Evolutionary conservation across 2,888 invertebrate species (phyloP).

Genomic region (Baronia brevicornis): DNA sequence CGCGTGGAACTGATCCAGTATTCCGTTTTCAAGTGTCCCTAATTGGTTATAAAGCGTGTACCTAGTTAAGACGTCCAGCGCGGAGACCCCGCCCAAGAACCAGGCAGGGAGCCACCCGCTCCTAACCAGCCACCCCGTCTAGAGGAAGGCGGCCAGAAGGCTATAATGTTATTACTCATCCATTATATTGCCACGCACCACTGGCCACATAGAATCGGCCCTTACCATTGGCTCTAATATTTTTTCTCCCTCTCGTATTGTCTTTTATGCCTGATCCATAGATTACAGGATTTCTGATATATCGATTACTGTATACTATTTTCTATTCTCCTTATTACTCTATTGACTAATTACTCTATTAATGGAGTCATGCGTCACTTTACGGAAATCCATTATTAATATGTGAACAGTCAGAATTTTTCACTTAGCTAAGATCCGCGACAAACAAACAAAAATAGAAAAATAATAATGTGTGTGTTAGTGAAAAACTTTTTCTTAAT

Average conservation of each 20-base stretch:
- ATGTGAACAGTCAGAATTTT: too few relatives aligned
- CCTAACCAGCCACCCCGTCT: constrained; percentile 4
- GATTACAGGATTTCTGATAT: not conserved
- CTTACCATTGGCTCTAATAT: not conserved
- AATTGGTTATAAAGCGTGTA: constrained; percentile 14
- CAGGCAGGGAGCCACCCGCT: constrained; percentile 2
- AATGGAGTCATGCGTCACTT: too few relatives aligned
- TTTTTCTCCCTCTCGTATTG: not conserved
- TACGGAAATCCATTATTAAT: too few relatives aligned
- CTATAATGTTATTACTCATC: constrained; percentile 28
- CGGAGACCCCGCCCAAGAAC: constrained; percentile 13
- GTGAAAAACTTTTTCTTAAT: too few relatives aligned
- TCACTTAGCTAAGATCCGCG: too few relatives aligned
- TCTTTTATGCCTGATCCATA: not conserved
- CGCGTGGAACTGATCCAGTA: too few relatives aligned
- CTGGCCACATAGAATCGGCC: constrained; percentile 12
- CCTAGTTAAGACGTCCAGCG: not conserved
- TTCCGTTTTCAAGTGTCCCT: constrained; percentile 14
- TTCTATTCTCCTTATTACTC: too few relatives aligned
- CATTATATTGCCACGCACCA: constrained; percentile 29
- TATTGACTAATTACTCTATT: too few relatives aligned
- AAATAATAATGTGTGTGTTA: too few relatives aligned
- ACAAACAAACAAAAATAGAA: too few relatives aligned
- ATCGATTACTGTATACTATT: not conserved
- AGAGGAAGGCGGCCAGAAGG: constrained; percentile 16